Conservation (phyloP, 2,888 invertebrate genomes). For the Gerris lacustris region DNA sequence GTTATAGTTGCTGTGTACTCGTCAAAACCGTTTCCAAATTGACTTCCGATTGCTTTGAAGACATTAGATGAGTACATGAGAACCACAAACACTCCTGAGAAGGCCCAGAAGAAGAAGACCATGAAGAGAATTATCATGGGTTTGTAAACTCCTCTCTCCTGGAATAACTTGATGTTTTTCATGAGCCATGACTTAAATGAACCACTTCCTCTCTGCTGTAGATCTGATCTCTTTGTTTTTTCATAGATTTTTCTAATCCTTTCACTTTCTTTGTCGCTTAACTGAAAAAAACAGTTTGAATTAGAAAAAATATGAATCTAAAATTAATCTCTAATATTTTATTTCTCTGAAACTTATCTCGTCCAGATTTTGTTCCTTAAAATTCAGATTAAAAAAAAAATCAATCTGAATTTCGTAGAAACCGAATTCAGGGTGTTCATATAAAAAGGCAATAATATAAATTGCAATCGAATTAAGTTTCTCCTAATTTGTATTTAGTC, state of each 20-base stretch:
- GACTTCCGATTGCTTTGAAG: constrained; percentile 40
- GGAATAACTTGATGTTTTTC: constrained; percentile 22
- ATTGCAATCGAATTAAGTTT: too few relatives aligned
- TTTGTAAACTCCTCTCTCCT: constrained; percentile 40
- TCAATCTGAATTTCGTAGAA: too few relatives aligned
- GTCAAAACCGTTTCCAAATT: constrained; percentile 38
- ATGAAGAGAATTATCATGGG: constrained; percentile 41
- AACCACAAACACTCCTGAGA: constrained; percentile 45
- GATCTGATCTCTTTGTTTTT: constrained; percentile 14
- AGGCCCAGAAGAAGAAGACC: constrained; percentile 44
- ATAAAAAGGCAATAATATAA: too few relatives aligned
- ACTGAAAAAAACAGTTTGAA: constrained; percentile 19
- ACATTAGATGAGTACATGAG: constrained; percentile 47
- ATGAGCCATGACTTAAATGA: too few relatives aligned
- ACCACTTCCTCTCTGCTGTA: too few relatives aligned
- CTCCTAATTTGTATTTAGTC: too few relatives aligned
- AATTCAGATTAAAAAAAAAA: too few relatives aligned
- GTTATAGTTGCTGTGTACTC: constrained; percentile 41
- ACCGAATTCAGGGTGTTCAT: too few relatives aligned
- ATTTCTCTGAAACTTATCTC: too few relatives aligned
- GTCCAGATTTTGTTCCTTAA: too few relatives aligned
- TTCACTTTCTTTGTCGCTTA: constrained; percentile 24
- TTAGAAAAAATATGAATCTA: background rate
- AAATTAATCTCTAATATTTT: background rate
- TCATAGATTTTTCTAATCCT: constrained; percentile 22